Evolutionary conservation across 2,888 invertebrate species (phyloP).

Genomic region (Perdita meconis): DNA sequence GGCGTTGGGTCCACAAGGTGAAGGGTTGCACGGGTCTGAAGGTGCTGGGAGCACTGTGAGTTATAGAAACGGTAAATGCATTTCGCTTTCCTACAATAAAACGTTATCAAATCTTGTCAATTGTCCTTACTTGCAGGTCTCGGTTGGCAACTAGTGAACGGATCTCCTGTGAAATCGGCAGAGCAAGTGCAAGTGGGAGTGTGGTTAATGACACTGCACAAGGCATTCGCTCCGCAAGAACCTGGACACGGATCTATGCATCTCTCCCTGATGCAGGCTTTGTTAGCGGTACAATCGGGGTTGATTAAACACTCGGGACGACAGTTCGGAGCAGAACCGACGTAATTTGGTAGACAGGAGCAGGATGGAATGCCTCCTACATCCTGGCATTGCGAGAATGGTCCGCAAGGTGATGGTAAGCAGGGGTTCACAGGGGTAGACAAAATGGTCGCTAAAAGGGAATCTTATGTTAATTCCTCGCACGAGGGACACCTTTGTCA

Average conservation of each 20-base stretch:
- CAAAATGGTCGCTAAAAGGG: slow-evolving; percentile 74
- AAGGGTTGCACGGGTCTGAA: slow-evolving; percentile 87
- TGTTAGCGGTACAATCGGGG: slow-evolving; percentile 84
- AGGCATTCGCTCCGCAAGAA: slow-evolving; percentile 84
- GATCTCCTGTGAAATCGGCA: slow-evolving; percentile 85
- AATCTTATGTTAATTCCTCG: background rate
- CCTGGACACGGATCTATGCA: slow-evolving; percentile 85
- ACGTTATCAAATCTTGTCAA: background rate
- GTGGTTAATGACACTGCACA: slow-evolving; percentile 85
- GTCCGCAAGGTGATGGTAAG: slow-evolving; percentile 89
- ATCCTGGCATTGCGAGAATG: slow-evolving; percentile 88
- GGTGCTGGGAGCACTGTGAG: slow-evolving; percentile 73
- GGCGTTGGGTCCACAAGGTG: slow-evolving; percentile 92
- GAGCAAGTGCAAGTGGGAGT: slow-evolving; percentile 85
- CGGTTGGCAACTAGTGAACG: slow-evolving; percentile 83
- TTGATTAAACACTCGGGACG: slow-evolving; percentile 84
- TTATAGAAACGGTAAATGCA: background rate
- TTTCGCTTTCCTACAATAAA: too few relatives aligned
- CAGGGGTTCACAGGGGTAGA: slow-evolving; percentile 89
- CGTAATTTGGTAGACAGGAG: slow-evolving; percentile 84
- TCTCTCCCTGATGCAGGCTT: slow-evolving; percentile 85
- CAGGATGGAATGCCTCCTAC: slow-evolving; percentile 84
- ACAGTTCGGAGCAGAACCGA: slow-evolving; percentile 83
- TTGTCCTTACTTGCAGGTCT: slow-evolving; percentile 77
- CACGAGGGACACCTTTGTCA: background rate